Evolutionary conservation across 2,797 vertebrate species (phyloP).

Genomic region (Sarcoramphus papa): DNA sequence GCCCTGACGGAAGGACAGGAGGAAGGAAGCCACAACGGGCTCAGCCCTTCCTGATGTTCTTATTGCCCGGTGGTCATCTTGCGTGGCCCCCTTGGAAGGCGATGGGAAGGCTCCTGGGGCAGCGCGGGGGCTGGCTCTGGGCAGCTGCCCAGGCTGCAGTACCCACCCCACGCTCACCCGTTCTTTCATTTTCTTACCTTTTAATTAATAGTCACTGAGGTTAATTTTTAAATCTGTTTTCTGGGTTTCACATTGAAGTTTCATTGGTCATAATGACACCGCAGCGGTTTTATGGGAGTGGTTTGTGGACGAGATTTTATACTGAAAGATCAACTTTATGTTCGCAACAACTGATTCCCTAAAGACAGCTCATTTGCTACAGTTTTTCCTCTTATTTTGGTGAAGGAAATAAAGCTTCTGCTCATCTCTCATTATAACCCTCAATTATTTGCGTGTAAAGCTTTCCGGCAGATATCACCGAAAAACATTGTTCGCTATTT

Average conservation of each 20-base stretch:
- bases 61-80: background rate
- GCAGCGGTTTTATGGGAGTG: fast-evolving
- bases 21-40: background rate
- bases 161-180: background rate
- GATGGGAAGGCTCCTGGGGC: background rate
- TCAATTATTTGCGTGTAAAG: background rate
- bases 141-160: background rate
- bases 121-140: background rate
- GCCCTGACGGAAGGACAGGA: background rate
- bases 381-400: background rate
- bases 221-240: background rate
- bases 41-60: background rate
- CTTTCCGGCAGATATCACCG: background rate
- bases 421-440: background rate
- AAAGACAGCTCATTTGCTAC: background rate
- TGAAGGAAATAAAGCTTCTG: background rate
- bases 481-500: background rate
- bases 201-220: background rate
- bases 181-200: background rate
- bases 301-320: background rate
- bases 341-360: background rate
- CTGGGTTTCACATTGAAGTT: background rate
- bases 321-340: background rate
- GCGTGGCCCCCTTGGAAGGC: background rate
- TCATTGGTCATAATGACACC: too few species aligned